Conservation (phyloP, 2,888 invertebrate genomes). For the Drosophila paracracens region DNA sequence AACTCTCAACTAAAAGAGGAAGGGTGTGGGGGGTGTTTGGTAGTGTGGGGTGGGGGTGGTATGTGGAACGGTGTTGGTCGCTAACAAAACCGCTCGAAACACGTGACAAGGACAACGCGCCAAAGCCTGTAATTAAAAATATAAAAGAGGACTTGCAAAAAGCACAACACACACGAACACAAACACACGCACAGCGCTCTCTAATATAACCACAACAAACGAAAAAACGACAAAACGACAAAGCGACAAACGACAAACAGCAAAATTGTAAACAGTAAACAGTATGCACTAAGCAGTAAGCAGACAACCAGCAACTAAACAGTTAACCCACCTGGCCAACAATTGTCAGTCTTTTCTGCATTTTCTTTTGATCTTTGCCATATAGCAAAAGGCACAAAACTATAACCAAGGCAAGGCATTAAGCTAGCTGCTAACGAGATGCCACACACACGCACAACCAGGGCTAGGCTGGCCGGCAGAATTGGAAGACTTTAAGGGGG, state of each 20-base stretch:
- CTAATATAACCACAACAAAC: conserved; percentile 58
- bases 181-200: conserved; percentile 3
- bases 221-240: conserved; percentile 10
- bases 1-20: conserved; percentile 13
- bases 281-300: neutral
- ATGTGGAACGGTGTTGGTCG: neutral
- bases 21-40: neutral
- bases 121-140: conserved; percentile 66
- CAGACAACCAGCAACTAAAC: conserved; percentile 11
- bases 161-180: conserved; percentile 17
- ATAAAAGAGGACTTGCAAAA: conserved; percentile 43
- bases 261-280: neutral
- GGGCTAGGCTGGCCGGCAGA: conserved; percentile 16
- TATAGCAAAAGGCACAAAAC: conserved; percentile 19
- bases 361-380: conserved; percentile 70
- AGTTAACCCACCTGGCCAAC: conserved; percentile 50
- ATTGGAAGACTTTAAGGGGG: neutral
- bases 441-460: conserved; percentile 22
- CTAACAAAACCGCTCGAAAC: conserved; percentile 18
- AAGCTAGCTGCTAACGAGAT: conserved; percentile 51
- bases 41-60: neutral
- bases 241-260: neutral
- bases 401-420: conserved; percentile 45
- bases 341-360: conserved; percentile 54
- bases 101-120: conserved; percentile 54